Evolutionary conservation across 2,797 vertebrate genomes (phyloP).

Genomic region (Crocodylus rhombifer): DNA sequence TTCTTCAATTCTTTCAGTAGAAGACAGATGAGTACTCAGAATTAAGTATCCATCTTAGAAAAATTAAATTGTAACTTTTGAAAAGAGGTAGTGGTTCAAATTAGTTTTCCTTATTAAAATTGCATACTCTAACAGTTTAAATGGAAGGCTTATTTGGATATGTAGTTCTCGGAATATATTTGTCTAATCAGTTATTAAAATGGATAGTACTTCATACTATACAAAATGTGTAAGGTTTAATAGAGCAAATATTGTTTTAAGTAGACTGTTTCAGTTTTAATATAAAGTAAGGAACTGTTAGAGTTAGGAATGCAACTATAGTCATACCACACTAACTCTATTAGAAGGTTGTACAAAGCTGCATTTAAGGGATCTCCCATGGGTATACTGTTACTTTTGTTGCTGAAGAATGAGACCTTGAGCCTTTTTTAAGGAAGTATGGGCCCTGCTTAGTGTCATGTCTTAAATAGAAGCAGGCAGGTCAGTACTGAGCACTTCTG

Average conservation of each 20-base stretch:
- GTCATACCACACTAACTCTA: neutral
- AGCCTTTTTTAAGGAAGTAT: neutral
- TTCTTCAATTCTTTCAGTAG: neutral
- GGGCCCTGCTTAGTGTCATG: neutral
- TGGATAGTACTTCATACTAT: neutral
- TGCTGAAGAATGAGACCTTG: too few relatives aligned
- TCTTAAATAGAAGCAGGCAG: neutral
- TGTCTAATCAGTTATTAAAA: accelerated
- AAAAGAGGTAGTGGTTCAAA: neutral
- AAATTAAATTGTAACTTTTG: accelerated
- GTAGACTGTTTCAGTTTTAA: neutral
- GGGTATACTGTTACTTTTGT: too few relatives aligned
- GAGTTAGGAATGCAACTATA: neutral
- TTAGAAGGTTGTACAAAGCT: neutral
- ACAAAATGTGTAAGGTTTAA: neutral
- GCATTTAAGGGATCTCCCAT: too few relatives aligned
- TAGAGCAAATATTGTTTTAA: neutral
- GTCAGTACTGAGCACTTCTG: neutral
- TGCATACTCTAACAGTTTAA: neutral
- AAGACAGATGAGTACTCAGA: neutral
- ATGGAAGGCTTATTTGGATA: neutral
- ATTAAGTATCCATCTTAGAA: accelerated
- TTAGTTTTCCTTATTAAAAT: neutral
- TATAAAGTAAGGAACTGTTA: neutral
- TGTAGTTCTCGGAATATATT: neutral